phyloP scores from a whole-genome alignment of 1,140 invertebrate genomes.

The Papilio polyxenes region DNA sequence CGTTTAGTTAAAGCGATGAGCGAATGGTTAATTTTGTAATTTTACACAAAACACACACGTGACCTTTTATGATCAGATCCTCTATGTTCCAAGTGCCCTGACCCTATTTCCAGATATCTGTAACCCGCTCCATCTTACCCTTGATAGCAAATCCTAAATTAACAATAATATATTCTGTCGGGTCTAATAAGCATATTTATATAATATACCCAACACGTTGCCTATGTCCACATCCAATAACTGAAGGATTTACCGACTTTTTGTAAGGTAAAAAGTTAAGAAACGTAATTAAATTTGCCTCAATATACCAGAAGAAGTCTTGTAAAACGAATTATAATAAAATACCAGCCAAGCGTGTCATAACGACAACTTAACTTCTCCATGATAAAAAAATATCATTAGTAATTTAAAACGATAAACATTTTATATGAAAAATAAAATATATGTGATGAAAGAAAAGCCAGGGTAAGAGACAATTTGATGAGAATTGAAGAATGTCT shows the following conservation, averaged over 20 bases:
- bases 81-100: background rate
- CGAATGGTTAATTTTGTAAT: background rate
- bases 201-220: background rate
- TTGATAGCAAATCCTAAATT: no score
- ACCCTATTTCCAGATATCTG: background rate
- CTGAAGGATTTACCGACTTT: constrained; percentile 5
- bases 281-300: no score
- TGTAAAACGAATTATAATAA: background rate
- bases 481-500: background rate
- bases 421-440: background rate
- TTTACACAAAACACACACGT: constrained; percentile 2
- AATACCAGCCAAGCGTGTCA: no score
- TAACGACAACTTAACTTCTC: no score
- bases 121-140: background rate
- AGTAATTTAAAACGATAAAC: background rate
- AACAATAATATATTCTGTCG: background rate
- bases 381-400: background rate
- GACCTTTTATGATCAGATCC: background rate
- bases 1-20: background rate
- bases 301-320: background rate
- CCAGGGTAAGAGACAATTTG: background rate
- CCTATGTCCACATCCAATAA: background rate
- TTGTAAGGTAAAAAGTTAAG: background rate
- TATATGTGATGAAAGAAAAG: background rate
- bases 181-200: background rate